Conservation (phyloP, 1,140 invertebrate genomes). For the Nasonia longicornis region DNA sequence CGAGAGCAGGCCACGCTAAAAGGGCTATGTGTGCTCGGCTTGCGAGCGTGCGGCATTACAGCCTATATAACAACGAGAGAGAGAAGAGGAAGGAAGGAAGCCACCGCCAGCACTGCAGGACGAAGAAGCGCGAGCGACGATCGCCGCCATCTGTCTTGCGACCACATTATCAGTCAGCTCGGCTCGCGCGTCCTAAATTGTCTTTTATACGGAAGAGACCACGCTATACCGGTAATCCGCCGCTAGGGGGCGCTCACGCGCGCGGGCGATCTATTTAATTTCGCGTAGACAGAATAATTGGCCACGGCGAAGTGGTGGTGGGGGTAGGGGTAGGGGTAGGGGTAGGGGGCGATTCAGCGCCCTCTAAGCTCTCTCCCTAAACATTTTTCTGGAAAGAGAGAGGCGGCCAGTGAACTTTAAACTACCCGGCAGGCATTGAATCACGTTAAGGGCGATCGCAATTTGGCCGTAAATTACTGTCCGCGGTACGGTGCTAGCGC, state of each 20-base stretch:
- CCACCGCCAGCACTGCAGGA: neutral
- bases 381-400: slow-evolving; percentile 31
- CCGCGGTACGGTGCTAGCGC: neutral
- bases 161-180: slow-evolving; percentile 42
- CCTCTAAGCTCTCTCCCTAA: slow-evolving; percentile 5
- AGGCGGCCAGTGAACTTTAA: slow-evolving; percentile 36
- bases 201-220: slow-evolving; percentile 32
- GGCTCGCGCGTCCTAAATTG: slow-evolving; percentile 39
- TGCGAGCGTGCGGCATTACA: neutral
- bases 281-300: slow-evolving; percentile 45
- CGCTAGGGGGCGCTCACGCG: neutral
- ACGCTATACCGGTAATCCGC: slow-evolving; percentile 27
- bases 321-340: too few species aligned
- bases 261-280: slow-evolving; percentile 40
- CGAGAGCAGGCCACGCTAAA: neutral
- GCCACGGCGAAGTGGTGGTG: neutral
- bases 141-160: slow-evolving; percentile 39
- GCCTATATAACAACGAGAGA: neutral
- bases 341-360: slow-evolving; percentile 12
- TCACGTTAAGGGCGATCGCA: slow-evolving; percentile 44
- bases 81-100: neutral
- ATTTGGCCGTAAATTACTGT: slow-evolving; percentile 38
- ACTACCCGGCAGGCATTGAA: slow-evolving; percentile 40
- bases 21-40: neutral
- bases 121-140: slow-evolving; percentile 7